These are phyloP conservation scores for Menidia menidia DNA, from an alignment of 2,797 vertebrate genomes.

Conservation along the genomic window DNA sequence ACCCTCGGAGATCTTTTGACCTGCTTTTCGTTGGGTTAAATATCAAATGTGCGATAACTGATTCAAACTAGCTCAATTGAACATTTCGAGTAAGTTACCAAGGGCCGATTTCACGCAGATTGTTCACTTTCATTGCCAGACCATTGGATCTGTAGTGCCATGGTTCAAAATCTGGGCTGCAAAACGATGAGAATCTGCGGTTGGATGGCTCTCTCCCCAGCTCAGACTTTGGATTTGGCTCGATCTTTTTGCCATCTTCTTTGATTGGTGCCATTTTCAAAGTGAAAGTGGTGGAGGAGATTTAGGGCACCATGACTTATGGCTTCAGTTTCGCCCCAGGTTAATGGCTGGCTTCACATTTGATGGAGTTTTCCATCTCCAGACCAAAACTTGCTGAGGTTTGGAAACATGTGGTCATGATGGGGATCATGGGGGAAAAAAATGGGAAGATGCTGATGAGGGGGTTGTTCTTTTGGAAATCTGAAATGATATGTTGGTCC, in stretches of 20 bases:
- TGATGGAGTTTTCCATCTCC: too few relatives aligned
- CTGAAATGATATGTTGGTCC: background rate
- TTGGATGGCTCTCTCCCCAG: background rate
- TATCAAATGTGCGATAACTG: constrained; percentile 25
- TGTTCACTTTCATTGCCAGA: background rate
- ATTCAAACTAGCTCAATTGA: constrained; percentile 26
- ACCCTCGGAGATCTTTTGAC: constrained; percentile 18
- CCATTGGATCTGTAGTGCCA: background rate
- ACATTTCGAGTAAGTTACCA: background rate
- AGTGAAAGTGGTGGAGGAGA: background rate
- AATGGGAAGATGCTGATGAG: background rate
- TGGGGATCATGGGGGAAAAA: background rate
- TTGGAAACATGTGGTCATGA: background rate
- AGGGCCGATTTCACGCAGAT: constrained; percentile 15
- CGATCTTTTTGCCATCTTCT: background rate
- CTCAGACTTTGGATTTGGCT: background rate
- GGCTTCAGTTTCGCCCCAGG: background rate
- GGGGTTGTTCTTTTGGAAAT: constrained; percentile 11
- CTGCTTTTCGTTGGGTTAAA: constrained; percentile 12
- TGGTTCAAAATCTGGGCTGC: background rate
- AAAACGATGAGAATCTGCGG: background rate
- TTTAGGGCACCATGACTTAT: background rate
- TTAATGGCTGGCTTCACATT: background rate
- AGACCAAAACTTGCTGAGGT: background rate
- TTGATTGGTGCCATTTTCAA: background rate